Conservation (phyloP, 2,113 vertebrate species). For the Galeopterus variegatus region DNA sequence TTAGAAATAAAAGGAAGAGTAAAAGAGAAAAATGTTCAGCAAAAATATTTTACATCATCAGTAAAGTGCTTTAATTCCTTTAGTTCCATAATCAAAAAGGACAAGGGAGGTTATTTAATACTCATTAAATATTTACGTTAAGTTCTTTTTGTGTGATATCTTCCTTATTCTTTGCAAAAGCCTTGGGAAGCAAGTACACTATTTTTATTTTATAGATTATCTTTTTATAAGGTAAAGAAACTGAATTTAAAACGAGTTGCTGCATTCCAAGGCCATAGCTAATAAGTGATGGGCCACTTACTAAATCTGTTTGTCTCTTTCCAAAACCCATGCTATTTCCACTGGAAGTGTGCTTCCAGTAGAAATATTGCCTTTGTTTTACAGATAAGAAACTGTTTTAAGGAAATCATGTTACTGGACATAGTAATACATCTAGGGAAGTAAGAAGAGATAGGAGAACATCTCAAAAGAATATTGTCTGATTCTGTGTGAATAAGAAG, state of each 20-base stretch:
- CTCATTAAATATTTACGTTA: neutral
- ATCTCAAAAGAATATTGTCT: neutral
- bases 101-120: neutral
- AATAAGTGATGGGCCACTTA: neutral
- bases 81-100: neutral
- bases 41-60: neutral
- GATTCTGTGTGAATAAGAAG: neutral
- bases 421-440: neutral
- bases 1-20: neutral
- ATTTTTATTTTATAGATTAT: neutral
- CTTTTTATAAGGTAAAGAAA: neutral
- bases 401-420: neutral
- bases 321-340: neutral
- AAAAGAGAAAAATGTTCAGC: neutral
- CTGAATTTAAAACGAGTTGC: neutral
- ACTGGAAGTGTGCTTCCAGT: neutral
- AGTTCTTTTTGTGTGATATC: neutral
- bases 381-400: neutral
- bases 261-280: neutral
- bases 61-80: neutral
- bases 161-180: constrained; percentile 21
- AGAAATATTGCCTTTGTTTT: neutral
- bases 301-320: neutral
- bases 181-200: neutral
- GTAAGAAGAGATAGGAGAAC: neutral